These are phyloP conservation scores for Bhutanitis thaidina DNA, from an alignment of 2,888 invertebrate genomes.

Conservation along the genomic window DNA sequence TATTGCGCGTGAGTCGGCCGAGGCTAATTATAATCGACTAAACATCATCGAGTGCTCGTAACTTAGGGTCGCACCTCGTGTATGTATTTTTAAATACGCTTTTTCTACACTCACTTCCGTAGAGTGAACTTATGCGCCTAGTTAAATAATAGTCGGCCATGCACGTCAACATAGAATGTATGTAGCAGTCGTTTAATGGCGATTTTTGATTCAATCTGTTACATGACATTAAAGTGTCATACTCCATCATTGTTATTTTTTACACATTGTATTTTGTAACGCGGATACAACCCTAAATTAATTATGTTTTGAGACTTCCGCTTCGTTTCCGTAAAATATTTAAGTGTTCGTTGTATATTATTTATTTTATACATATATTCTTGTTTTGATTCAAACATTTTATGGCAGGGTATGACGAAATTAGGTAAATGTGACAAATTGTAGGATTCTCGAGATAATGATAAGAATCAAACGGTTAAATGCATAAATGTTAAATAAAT, in stretches of 20 bases:
- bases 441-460: constrained; percentile 46
- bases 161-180: background rate
- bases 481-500: constrained; percentile 47
- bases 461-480: constrained; percentile 50
- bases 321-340: too few relatives aligned
- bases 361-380: too few relatives aligned
- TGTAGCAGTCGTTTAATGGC: background rate
- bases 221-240: constrained; percentile 3
- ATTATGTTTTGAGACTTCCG: too few relatives aligned
- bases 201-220: constrained; percentile 9
- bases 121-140: constrained; percentile 30
- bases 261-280: too few relatives aligned
- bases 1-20: constrained; percentile 45
- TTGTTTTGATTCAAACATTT: too few relatives aligned
- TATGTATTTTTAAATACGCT: constrained; percentile 64
- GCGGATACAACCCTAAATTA: too few relatives aligned
- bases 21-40: constrained; percentile 78
- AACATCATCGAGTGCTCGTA: constrained; percentile 73
- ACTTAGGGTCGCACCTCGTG: constrained; percentile 65
- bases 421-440: constrained; percentile 31
- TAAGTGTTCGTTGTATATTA: too few relatives aligned
- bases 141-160: constrained; percentile 34
- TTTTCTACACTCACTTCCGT: constrained; percentile 49
- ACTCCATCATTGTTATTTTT: constrained; percentile 11
- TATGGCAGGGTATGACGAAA: too few relatives aligned